These are phyloP conservation scores for Anthoscopus minutus DNA, from an alignment of 2,113 vertebrate genomes.

Conservation along the genomic window DNA sequence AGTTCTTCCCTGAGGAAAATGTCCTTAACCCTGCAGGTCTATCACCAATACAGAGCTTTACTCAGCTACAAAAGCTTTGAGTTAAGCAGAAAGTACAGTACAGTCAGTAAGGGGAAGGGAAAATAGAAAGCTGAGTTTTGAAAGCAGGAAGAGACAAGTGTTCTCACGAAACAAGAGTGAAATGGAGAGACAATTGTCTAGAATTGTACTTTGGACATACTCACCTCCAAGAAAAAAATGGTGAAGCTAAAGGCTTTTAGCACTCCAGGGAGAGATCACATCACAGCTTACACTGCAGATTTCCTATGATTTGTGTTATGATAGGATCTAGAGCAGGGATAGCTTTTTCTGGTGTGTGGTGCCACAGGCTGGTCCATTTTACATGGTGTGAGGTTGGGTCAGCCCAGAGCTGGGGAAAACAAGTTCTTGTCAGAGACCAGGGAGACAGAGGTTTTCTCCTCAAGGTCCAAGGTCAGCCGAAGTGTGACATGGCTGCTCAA, in stretches of 20 bases:
- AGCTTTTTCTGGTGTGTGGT: not conserved
- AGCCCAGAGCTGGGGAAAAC: not conserved
- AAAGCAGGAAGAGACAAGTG: not conserved
- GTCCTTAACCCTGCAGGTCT: not conserved
- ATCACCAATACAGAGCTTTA: not conserved
- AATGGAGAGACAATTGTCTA: not conserved
- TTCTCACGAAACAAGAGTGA: not conserved
- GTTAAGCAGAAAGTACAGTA: not conserved
- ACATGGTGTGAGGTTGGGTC: not conserved
- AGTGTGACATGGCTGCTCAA: not conserved
- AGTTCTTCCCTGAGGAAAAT: not conserved
- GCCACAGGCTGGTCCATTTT: not conserved
- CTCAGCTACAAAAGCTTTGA: constrained; percentile 14
- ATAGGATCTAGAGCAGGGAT: not conserved
- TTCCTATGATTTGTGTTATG: not conserved
- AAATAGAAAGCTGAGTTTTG: constrained; percentile 12
- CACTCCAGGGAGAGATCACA: not conserved
- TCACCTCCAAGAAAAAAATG: not conserved
- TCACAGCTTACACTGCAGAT: not conserved
- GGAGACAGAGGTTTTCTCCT: not conserved
- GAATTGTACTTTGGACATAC: not conserved
- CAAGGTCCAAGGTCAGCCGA: not conserved
- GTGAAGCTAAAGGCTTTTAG: not conserved
- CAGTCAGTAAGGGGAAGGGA: not conserved
- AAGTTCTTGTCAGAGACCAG: not conserved